A percentile compares a stretch with the other conserved stretches of the same genome.
Conservation (phyloP, 2,888 invertebrate species). For the Cosmia pyralina region DNA sequence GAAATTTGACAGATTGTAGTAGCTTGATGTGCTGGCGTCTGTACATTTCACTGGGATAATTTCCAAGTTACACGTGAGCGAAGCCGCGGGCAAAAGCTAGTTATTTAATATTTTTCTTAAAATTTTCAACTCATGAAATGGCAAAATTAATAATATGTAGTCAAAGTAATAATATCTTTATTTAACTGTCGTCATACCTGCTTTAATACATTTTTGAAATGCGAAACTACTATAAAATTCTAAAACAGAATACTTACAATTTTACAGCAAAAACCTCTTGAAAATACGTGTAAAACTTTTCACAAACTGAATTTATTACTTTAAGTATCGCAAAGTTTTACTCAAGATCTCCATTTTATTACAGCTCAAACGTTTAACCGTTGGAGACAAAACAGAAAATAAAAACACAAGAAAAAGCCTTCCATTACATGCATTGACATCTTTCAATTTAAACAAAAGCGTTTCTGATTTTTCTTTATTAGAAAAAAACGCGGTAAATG, state of each 20-base stretch:
- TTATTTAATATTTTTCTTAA: too few species aligned
- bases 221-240: slow-evolving; percentile 12
- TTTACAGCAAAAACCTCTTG: slow-evolving; percentile 18
- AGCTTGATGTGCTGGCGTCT: too few species aligned
- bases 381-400: slow-evolving; percentile 47
- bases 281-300: slow-evolving; percentile 40
- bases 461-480: slow-evolving; percentile 61
- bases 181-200: background rate
- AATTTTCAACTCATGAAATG: too few species aligned
- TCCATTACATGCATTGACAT: slow-evolving; percentile 64
- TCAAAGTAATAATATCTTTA: too few species aligned
- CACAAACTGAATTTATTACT: slow-evolving; percentile 35
- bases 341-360: slow-evolving; percentile 37
- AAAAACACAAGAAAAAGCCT: slow-evolving; percentile 36
- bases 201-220: background rate
- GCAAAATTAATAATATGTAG: too few species aligned
- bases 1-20: too few species aligned
- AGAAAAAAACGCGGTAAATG: slow-evolving; percentile 60
- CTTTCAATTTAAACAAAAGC: slow-evolving; percentile 64
- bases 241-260: slow-evolving; percentile 15
- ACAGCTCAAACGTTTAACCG: slow-evolving; percentile 44
- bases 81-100: too few species aligned
- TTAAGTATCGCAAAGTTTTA: slow-evolving; percentile 18
- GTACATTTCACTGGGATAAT: too few species aligned
- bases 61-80: too few species aligned